phyloP scores from a whole-genome alignment of 2,888 invertebrate species.

The Drosophila siamana region DNA sequence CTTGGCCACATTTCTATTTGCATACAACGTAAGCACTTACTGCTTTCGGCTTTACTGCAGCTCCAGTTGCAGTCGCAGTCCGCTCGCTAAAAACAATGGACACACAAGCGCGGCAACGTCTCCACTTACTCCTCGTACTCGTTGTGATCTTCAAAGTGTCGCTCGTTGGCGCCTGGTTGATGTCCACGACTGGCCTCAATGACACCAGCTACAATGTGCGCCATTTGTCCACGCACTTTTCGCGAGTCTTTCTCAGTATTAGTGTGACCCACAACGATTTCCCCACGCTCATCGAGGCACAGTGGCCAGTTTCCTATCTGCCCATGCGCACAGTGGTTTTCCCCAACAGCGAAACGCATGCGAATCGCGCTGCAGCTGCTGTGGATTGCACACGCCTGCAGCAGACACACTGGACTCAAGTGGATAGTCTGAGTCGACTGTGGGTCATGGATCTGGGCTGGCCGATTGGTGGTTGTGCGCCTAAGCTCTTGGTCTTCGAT shows the following conservation, averaged over 20 bases:
- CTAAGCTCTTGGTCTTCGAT: conserved; percentile 82
- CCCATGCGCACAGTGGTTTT: conserved; percentile 70
- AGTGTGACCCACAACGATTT: conserved; percentile 64
- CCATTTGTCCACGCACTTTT: conserved; percentile 80
- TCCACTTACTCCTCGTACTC: conserved; percentile 10
- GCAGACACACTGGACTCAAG: conserved; percentile 82
- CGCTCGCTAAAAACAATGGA: conserved; percentile 40
- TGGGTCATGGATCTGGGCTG: conserved; percentile 83
- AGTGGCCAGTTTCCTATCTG: conserved; percentile 80
- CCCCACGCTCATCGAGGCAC: conserved; percentile 81
- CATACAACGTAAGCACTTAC: conserved; percentile 57
- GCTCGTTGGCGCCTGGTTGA: conserved; percentile 61
- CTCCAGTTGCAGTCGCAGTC: conserved; percentile 38
- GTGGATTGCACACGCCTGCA: conserved; percentile 77
- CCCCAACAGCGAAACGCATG: conserved; percentile 69
- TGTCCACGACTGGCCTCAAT: conserved; percentile 76
- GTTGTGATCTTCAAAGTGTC: conserved; percentile 22
- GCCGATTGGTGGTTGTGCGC: conserved; percentile 62
- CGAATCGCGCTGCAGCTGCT: conserved; percentile 54
- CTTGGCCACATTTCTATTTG: conserved; percentile 37
- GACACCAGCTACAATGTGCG: conserved; percentile 80
- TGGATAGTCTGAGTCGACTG: conserved; percentile 80
- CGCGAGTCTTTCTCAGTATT: conserved; percentile 82
- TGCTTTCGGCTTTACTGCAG: conserved; percentile 10
- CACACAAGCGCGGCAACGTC: conserved; percentile 39